Evolutionary conservation across 2,797 vertebrate species (phyloP), one percentile per base, ranked within the genome.

Genomic region (Myotis vivesi): DNA sequence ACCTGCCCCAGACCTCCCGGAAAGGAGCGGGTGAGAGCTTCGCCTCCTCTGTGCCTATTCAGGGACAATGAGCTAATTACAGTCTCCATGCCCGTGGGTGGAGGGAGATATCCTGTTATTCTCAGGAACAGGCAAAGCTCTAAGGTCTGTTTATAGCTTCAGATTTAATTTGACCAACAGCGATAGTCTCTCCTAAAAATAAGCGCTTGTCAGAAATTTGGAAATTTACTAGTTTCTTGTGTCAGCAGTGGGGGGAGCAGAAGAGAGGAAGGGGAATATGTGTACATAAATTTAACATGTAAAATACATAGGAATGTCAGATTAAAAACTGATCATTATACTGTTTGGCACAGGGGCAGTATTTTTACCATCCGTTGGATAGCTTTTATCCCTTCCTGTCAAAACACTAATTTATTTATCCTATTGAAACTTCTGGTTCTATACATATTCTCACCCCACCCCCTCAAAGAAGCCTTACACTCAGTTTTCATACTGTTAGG

Each of bases 21-120:
- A 41, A 94, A 95, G 82, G 62, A 90, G 91, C 36, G 5, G 0
- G 6, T 1, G 1, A 0, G 30, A 44, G 55, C 8, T 5, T 55
- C 0, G 4, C 68, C 77, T 89, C 55, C 75, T 93, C 76, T 69
- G 80, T 64, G 80, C 57, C 28, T 49, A 33, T 76, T 92, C 91
- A 19, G 0, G 69, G 96, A 95, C 97, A 95, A 94, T 83, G 94
- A 97, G 92, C 96, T 97, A 94, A 97, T 97, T 94, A 94, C 92
- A 79, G 80, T 57, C 83, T 84, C 86, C 83, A 30, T 17, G 23
- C 94, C 55, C 19, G 59, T 69, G 94, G 91, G 94, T 57, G 79
- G 84, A 77, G 84, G 90, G 66, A 75, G 73, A 82, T 73, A 95
- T 87, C 95, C 94, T 89, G 94, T 94, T 96, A 95, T 95, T 96